Evolutionary conservation across 2,113 vertebrate species (phyloP), one percentile per base, ranked within the genome.

Genomic region (Misgurnus mizolepis): DNA sequence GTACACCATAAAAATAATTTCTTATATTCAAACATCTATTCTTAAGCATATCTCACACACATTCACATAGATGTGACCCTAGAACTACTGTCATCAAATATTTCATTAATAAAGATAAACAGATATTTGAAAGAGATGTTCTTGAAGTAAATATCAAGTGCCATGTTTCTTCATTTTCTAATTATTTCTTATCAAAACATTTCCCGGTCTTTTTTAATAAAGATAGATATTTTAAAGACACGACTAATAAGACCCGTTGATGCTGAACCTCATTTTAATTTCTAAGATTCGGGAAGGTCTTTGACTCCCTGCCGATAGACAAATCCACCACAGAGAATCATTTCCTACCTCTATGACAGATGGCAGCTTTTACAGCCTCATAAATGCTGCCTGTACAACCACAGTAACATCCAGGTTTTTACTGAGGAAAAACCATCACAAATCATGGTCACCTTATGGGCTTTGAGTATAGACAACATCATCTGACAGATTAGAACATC

Each of bases 301-400:
- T 22, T 70, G 56, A 66, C 58, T 34, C 49, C 9, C 50, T 39
- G 56, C 53, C 47, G 14, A 72, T 65, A 82, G 73, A 78, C 40
- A 40, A 61, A 79, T 76, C 64, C 77, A 78, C 56, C 50, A 78
- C 80, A 82, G 71, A 80, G 12, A 43, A 70, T 74, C 45, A 67
- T 73, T 75, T 81, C 78, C 83, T 79, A 68, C 79, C 6, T 68
- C 76, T 81, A 69, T 88, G 88, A 90, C 86, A 89, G 84, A 86
- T 84, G 68, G 79, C 67, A 83, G 77, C 86, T 88, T 90, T 83
- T 88, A 89, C 84, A 88, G 83, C 45, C 83, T 81, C 55, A 78
- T 88, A 84, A 87, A 90, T 76, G 65, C 70, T 78, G 58, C 65
- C 66, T 80, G 71, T 79, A 78, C 80, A 67, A 71, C 58, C 34